Conservation (phyloP, 2,888 invertebrate genomes). For the Calliopum simillimum region DNA sequence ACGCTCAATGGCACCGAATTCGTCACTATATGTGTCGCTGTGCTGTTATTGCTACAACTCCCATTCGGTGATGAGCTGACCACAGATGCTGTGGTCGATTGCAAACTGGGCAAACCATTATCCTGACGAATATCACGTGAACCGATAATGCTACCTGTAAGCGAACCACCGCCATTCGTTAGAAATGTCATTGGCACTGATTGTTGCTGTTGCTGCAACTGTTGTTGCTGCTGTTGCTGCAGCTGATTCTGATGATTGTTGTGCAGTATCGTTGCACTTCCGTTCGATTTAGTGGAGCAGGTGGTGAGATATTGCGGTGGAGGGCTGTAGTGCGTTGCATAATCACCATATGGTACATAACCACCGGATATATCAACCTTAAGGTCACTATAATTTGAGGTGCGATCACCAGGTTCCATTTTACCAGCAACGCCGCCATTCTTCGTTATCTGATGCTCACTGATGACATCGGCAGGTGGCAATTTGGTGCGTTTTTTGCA, state of each 20-base stretch:
- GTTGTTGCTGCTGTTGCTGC: constrained; percentile 59
- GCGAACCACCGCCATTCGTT: constrained; percentile 58
- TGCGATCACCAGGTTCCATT: constrained; percentile 77
- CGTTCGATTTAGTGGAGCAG: constrained; percentile 64
- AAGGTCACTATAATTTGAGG: constrained; percentile 92
- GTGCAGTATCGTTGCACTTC: constrained; percentile 62
- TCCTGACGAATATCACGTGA: constrained; percentile 66
- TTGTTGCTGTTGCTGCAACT: constrained; percentile 56
- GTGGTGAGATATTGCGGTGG: constrained; percentile 71
- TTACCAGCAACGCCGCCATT: constrained; percentile 60
- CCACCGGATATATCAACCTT: constrained; percentile 87
- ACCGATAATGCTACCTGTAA: constrained; percentile 65
- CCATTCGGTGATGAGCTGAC: constrained; percentile 67
- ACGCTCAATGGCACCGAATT: constrained; percentile 67
- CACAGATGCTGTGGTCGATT: constrained; percentile 65
- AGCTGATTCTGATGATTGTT: constrained; percentile 63
- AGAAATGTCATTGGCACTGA: constrained; percentile 66
- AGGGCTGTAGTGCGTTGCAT: constrained; percentile 88
- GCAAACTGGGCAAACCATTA: constrained; percentile 65
- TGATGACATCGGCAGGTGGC: constrained; percentile 67
- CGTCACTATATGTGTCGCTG: constrained; percentile 60
- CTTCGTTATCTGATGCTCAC: constrained; percentile 68
- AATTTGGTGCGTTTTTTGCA: constrained; percentile 64
- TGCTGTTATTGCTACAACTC: constrained; percentile 65
- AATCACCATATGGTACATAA: constrained; percentile 83